Evolutionary conservation across 2,888 invertebrate species (phyloP).

Genomic region (Pristionchus exspectatus): DNA sequence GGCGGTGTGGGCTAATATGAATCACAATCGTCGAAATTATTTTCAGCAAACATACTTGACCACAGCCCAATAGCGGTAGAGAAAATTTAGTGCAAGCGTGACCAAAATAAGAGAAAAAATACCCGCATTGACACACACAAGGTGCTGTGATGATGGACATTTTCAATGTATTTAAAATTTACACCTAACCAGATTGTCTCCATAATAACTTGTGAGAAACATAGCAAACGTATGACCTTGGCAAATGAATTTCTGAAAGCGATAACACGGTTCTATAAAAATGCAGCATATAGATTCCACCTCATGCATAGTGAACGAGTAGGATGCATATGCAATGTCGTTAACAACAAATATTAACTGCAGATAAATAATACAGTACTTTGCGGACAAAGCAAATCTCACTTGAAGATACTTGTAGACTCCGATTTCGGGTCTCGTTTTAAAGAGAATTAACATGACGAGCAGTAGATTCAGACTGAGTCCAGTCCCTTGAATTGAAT

Average conservation of each 20-base stretch:
- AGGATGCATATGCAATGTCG: not conserved
- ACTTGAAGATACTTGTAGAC: conserved; percentile 7
- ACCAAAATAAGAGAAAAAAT: not conserved
- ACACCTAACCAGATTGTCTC: not conserved
- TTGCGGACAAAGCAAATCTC: not conserved
- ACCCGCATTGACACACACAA: not conserved
- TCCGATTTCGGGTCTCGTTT: not conserved
- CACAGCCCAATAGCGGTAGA: not conserved
- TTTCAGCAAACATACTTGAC: not conserved
- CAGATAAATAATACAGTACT: not conserved
- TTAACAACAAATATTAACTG: not conserved
- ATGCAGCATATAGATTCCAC: not conserved
- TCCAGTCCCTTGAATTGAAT: not conserved
- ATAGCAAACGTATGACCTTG: not conserved
- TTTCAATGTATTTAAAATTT: too few species aligned
- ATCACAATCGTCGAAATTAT: not conserved
- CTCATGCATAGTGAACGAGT: not conserved
- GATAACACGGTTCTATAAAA: not conserved
- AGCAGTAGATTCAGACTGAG: not conserved
- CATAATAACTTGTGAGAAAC: not conserved
- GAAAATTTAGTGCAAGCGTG: not conserved
- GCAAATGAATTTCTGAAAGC: not conserved
- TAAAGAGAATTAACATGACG: not conserved
- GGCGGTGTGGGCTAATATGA: not conserved
- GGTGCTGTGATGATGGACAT: too few species aligned